A percentile compares a stretch with the other conserved stretches of the same genome.
Evolutionary conservation across 1,140 invertebrate species (phyloP).

Genomic region (Aphidius gifuensis): DNA sequence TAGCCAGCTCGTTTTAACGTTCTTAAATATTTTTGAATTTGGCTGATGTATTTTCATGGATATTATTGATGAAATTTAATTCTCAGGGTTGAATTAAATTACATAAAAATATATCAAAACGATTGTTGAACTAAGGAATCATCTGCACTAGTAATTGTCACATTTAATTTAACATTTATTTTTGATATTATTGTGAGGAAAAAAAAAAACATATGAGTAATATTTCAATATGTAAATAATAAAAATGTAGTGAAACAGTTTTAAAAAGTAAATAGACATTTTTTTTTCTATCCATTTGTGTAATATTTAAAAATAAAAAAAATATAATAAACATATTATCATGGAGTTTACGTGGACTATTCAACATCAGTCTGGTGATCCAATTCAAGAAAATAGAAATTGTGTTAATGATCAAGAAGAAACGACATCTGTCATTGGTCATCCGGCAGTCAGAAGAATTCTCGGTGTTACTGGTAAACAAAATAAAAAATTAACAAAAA

Average conservation of each 20-base stretch:
- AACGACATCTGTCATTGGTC: slow-evolving; percentile 34
- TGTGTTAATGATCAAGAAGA: slow-evolving; percentile 35
- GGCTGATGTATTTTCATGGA: too few relatives aligned
- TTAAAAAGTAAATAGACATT: neutral
- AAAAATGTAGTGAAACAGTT: neutral
- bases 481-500: neutral
- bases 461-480: slow-evolving; percentile 44
- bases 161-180: too few relatives aligned
- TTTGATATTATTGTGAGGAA: too few relatives aligned
- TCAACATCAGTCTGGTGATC: slow-evolving; percentile 35
- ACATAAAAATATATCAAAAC: too few relatives aligned
- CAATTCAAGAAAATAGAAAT: slow-evolving; percentile 29
- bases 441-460: slow-evolving; percentile 39
- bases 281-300: too few relatives aligned
- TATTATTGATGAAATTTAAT: too few relatives aligned
- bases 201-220: neutral
- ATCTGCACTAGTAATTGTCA: too few relatives aligned
- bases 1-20: too few relatives aligned
- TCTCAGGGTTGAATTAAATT: too few relatives aligned
- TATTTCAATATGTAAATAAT: neutral
- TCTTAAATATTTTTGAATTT: too few relatives aligned
- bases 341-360: slow-evolving; percentile 51
- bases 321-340: neutral
- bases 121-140: too few relatives aligned
- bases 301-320: neutral